Evolutionary conservation across 2,888 invertebrate species (phyloP), one percentile per base, ranked within the genome.

Genomic region (Euzophera pinguis): DNA sequence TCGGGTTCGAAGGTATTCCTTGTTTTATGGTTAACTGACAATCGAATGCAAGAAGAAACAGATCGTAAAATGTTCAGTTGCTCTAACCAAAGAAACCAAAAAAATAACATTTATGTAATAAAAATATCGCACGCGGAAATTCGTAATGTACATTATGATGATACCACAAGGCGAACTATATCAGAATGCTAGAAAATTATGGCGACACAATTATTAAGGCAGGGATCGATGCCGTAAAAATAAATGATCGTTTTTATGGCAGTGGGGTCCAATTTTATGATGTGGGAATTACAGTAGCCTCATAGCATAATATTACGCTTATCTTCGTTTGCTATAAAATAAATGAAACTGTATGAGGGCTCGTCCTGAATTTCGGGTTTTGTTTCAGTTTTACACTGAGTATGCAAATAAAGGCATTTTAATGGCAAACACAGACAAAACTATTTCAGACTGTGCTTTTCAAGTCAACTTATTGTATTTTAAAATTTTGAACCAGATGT

Each of bases 191-290:
- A 65, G 67, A 73, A 75, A 77, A 75, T 75, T 74, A 81, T 71
- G 70, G 69, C 64, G 70, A 76, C 75, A 77, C 78, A 83, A 84
- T 86, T 82, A 86, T 83, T 76, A 74, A 77, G 71, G 71, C 60
- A 65, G 74, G 81, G 77, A 75, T 77, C 75, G 74, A 71, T 71
- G 74, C 74, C 79, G 72, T 86, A 84, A 85, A 86, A 84, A 72
- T 80, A 81, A 85, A 85, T 79, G 80, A 81, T 79, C 78, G 66
- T 61, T 75, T 82, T 83, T 81, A 81, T 76, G 59, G 71, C 72
- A 16, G 67, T 63, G 73, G 71, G 75, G 74, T 62, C 74, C 74
- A 72, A 75, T 75, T 84, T 85, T 84, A 84, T 78, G 81, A 80
- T 76, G 81, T 81, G 80, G 73, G 78, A 79, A 81, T 76, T 77